phyloP scores from a whole-genome alignment of 2,113 vertebrate species.

The Hemichromis elongatus region DNA sequence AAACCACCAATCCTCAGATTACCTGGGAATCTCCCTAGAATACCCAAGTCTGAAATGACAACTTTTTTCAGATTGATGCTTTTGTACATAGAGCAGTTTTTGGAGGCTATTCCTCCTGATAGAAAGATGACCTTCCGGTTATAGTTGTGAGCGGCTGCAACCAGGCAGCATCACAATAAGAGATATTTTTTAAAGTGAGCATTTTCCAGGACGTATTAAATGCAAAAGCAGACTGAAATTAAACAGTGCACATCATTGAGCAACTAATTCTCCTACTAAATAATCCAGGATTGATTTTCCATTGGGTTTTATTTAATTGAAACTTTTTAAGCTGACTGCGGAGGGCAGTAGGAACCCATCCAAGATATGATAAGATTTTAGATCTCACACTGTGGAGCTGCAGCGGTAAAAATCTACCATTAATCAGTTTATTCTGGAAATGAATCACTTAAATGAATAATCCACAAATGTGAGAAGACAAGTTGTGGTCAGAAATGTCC shows the following conservation, averaged over 20 bases:
- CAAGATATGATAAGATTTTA: neutral
- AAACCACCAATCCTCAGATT: neutral
- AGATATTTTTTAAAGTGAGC: neutral
- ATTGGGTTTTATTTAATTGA: neutral
- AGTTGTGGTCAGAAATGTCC: neutral
- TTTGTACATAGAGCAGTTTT: neutral
- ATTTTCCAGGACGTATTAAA: neutral
- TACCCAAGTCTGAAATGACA: neutral
- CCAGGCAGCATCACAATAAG: neutral
- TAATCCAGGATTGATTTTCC: neutral
- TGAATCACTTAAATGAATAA: neutral
- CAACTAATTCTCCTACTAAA: neutral
- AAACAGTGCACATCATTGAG: neutral
- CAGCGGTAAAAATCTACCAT: neutral
- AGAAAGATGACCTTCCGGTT: neutral
- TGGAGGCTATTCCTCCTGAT: neutral
- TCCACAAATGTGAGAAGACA: neutral
- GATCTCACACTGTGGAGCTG: neutral
- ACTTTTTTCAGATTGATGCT: neutral
- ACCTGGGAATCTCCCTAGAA: neutral
- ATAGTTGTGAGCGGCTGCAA: neutral
- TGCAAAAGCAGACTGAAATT: neutral
- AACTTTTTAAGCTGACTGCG: neutral
- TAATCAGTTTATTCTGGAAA: neutral
- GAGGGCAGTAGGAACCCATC: neutral